Evolutionary conservation across 2,888 invertebrate genomes (phyloP).

Genomic region (Choristoneura rosaceana): DNA sequence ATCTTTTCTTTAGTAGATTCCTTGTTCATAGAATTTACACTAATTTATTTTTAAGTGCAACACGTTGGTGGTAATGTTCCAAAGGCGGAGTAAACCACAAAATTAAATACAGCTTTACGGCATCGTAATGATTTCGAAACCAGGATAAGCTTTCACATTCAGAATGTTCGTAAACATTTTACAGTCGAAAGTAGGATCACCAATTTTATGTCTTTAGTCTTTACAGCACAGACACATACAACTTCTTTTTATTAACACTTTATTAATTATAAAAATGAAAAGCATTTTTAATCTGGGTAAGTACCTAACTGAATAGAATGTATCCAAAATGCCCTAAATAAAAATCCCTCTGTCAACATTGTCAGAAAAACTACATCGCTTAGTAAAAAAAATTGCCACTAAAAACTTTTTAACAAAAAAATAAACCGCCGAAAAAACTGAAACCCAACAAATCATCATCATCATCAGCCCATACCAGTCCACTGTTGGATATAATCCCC

Average conservation of each 20-base stretch:
- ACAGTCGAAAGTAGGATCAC: constrained; percentile 22
- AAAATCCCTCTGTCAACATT: neutral
- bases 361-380: neutral
- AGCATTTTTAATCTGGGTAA: too few relatives aligned
- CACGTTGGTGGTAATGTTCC: constrained; percentile 27
- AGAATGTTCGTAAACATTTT: constrained; percentile 27
- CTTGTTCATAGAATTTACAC: constrained; percentile 11
- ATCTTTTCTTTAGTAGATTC: neutral
- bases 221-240: neutral
- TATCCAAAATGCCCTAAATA: neutral
- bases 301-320: too few relatives aligned
- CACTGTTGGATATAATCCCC: too few relatives aligned
- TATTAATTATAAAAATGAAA: too few relatives aligned
- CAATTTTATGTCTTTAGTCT: neutral
- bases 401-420: too few relatives aligned
- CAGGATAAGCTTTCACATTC: constrained; percentile 38
- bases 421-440: too few relatives aligned
- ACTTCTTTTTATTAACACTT: too few relatives aligned
- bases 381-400: too few relatives aligned
- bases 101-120: constrained; percentile 35
- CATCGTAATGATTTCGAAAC: constrained; percentile 40
- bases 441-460: too few relatives aligned
- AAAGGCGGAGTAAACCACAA: constrained; percentile 37
- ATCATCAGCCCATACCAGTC: too few relatives aligned
- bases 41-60: constrained; percentile 33